Evolutionary conservation across 2,888 invertebrate species (phyloP), one percentile per base, ranked within the genome.

Genomic region (Rhimphoctona megacephalus): DNA sequence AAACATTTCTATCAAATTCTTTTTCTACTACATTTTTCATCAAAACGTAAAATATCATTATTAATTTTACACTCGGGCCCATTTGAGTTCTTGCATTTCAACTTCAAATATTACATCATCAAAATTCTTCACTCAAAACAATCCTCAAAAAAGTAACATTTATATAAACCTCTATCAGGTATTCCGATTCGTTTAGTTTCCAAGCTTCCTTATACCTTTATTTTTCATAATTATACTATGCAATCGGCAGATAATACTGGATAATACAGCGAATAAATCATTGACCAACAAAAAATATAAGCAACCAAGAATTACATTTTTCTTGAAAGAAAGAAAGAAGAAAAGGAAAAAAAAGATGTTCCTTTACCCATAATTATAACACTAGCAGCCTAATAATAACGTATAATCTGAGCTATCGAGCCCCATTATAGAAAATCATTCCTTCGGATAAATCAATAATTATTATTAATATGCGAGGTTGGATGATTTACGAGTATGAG

Each of bases 401-500:
- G 22, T 3, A 43, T 69, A 74, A 83, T 86, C 77, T 64, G 67
- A 73, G 78, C 72, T 69, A 86, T 86, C 78, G 77, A 69, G 73
- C 0, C 25, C 83, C 72, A 86, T 86, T 83, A 81, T 77, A 80
- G 57, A 80, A 81, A 67, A 77, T 54, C 66, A 69, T 77, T 81
- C 39, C 64, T 52, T 11, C 64, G 49, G 30, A 66, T 61, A 73
- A 73, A 79, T 76, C 57, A 70, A 79, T 85, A 85, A 87, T 84
- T 85, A 81, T 82, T 82, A 85, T 85, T 82, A 85, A 85, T 87
- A 83, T n/a, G 52, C 36, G 74, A 82, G 70, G 64, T 82, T 39
- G 30, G 49, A 78, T 91, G 90, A 91, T 90, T 90, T 90, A 91
- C 86, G 87, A 80, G 83, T 74, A 74, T 64, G 85, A 79, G 85